A percentile compares a stretch with the other conserved stretches of the same genome.
These are phyloP conservation scores for Platycheirus rosarum DNA, from an alignment of 2,888 invertebrate species.

Conservation along the genomic window DNA sequence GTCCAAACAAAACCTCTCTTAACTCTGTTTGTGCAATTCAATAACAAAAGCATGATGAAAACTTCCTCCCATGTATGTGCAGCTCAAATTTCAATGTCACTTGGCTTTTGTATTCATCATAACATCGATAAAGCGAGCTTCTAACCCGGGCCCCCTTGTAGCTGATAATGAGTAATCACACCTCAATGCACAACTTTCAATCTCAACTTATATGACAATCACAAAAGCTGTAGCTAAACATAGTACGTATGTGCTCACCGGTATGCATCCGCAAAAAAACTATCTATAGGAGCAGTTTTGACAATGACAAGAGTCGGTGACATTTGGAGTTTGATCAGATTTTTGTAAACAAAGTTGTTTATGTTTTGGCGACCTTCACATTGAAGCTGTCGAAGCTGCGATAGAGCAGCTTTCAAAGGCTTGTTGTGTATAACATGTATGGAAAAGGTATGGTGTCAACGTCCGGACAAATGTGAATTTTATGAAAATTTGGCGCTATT, in stretches of 20 bases:
- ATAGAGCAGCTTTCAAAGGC: constrained; percentile 10
- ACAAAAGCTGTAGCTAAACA: constrained; percentile 24
- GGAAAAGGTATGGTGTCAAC: constrained; percentile 36
- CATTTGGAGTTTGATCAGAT: constrained; percentile 48
- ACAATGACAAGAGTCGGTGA: constrained; percentile 67
- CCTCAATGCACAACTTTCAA: neutral
- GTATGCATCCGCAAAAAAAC: neutral
- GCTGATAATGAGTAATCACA: constrained; percentile 33
- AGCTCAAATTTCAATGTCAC: constrained; percentile 56
- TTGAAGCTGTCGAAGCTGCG: constrained; percentile 42
- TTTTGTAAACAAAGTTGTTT: constrained; percentile 41
- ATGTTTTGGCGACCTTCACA: constrained; percentile 63
- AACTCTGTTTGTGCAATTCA: constrained; percentile 24
- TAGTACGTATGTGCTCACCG: neutral
- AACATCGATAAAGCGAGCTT: constrained; percentile 37
- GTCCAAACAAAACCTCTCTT: neutral
- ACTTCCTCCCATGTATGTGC: constrained; percentile 36
- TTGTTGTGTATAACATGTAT: neutral
- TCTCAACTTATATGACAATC: no score
- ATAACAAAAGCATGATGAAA: constrained; percentile 18
- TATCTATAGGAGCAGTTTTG: constrained; percentile 26
- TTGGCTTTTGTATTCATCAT: constrained; percentile 43
- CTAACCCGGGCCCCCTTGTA: constrained; percentile 3
- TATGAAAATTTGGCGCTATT: constrained; percentile 12
- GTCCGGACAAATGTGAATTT: constrained; percentile 48